Conservation (phyloP, 2,113 vertebrate genomes). For the Tetrao urogallus region DNA sequence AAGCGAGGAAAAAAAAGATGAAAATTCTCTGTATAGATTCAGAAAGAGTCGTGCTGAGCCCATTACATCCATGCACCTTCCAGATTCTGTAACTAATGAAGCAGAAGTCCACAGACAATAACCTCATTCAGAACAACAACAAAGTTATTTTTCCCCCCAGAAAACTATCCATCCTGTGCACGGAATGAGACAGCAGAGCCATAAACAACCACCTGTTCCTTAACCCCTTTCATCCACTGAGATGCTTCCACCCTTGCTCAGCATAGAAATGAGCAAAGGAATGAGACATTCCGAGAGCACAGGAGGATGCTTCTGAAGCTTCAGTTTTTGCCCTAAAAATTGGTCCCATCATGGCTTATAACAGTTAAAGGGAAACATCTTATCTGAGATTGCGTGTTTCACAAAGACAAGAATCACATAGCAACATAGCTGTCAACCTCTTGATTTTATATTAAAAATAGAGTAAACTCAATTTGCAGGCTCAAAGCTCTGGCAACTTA, state of each 20-base stretch:
- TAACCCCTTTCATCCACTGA: background rate
- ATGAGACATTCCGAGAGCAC: background rate
- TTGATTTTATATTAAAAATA: background rate
- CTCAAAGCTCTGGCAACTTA: background rate
- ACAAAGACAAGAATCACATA: background rate
- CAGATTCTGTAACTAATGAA: background rate
- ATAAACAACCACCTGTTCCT: constrained; percentile 37
- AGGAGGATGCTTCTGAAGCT: background rate
- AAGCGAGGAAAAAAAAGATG: rapidly evolving
- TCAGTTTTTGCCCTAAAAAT: background rate
- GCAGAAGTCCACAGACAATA: background rate
- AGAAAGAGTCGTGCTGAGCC: background rate
- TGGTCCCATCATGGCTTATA: background rate
- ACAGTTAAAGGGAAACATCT: background rate
- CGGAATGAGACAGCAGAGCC: background rate
- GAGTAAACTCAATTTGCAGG: background rate
- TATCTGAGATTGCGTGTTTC: background rate
- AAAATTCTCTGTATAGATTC: background rate
- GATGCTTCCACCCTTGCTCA: background rate
- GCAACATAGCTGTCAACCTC: background rate
- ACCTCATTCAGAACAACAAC: constrained; percentile 7
- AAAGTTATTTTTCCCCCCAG: constrained; percentile 4
- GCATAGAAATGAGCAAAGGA: background rate
- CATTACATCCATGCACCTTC: background rate
- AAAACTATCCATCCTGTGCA: constrained; percentile 51